These are phyloP conservation scores for Platyscapa corneri DNA, from an alignment of 1,140 invertebrate genomes.

Conservation along the genomic window DNA sequence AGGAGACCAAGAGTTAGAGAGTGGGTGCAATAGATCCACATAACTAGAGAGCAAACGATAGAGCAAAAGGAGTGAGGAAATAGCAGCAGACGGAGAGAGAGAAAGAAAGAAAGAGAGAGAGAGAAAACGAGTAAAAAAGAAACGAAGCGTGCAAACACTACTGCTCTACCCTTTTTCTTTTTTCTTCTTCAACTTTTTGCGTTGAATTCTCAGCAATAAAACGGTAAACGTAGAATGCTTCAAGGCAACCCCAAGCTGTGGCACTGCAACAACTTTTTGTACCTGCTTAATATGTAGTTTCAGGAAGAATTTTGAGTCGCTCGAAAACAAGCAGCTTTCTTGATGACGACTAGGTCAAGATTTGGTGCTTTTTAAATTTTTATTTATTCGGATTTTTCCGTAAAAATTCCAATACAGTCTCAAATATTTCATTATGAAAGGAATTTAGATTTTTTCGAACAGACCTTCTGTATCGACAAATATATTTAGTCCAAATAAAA, in stretches of 20 bases:
- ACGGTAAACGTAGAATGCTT: constrained; percentile 1
- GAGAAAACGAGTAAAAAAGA: neutral
- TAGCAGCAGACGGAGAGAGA: neutral
- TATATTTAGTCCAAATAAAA: neutral
- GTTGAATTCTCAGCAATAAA: constrained; percentile 3
- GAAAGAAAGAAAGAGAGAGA: neutral
- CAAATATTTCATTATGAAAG: neutral
- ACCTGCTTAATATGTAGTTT: constrained; percentile 16
- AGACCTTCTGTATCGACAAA: neutral
- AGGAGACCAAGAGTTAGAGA: neutral
- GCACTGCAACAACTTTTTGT: constrained; percentile 13
- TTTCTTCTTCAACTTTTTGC: neutral
- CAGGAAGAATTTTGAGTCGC: neutral
- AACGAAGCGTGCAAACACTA: constrained; percentile 6
- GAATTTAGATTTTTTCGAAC: neutral
- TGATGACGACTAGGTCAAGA: constrained; percentile 13
- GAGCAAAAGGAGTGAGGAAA: neutral
- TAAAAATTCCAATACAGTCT: neutral
- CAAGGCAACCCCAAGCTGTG: neutral
- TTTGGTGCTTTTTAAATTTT: constrained; percentile 2
- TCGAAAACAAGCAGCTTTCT: neutral
- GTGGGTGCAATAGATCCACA: neutral
- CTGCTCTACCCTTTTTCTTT: neutral
- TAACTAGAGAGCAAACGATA: neutral
- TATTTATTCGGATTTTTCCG: neutral